Percentiles rank a stretch among this genome's conserved stretches.
Conservation (phyloP, 2,113 vertebrate species). For the Colossoma macropomum region DNA sequence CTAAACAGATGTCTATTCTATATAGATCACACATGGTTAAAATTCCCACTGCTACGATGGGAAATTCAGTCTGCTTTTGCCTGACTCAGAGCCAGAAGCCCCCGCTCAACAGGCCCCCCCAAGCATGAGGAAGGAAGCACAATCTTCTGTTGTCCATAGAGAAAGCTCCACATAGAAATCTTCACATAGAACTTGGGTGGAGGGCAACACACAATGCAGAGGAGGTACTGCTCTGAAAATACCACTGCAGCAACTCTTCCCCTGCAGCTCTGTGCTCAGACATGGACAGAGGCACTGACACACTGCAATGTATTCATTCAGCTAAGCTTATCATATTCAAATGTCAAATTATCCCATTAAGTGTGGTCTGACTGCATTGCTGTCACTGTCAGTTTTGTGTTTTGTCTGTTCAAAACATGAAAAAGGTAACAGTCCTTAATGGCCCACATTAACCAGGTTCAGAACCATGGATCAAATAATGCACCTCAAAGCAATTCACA, state of each 20-base stretch:
- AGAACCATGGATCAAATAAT: not conserved
- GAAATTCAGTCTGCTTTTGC: slow-evolving; percentile 32
- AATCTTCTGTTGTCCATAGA: slow-evolving; percentile 61
- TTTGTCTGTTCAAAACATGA: not conserved
- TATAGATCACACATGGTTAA: not conserved
- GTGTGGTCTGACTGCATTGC: not conserved
- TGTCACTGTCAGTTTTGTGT: not conserved
- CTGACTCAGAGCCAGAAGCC: slow-evolving; percentile 65
- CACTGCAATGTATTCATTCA: not conserved
- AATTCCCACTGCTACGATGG: slow-evolving; percentile 64
- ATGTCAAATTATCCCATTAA: not conserved
- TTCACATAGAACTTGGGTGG: slow-evolving; percentile 45
- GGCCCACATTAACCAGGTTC: too few species aligned
- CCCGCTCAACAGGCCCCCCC: slow-evolving; percentile 41
- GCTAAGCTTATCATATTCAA: not conserved
- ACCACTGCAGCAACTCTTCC: not conserved
- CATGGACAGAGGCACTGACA: not conserved
- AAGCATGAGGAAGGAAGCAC: slow-evolving; percentile 66
- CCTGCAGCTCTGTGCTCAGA: not conserved
- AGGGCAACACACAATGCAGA: not conserved
- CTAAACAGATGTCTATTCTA: not conserved
- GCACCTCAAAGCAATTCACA: not conserved
- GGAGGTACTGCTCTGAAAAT: not conserved
- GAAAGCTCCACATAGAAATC: slow-evolving; percentile 57
- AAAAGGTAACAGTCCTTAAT: not conserved